These are phyloP conservation scores for Chironomus riparius DNA, from an alignment of 2,888 invertebrate species.

Conservation along the genomic window DNA sequence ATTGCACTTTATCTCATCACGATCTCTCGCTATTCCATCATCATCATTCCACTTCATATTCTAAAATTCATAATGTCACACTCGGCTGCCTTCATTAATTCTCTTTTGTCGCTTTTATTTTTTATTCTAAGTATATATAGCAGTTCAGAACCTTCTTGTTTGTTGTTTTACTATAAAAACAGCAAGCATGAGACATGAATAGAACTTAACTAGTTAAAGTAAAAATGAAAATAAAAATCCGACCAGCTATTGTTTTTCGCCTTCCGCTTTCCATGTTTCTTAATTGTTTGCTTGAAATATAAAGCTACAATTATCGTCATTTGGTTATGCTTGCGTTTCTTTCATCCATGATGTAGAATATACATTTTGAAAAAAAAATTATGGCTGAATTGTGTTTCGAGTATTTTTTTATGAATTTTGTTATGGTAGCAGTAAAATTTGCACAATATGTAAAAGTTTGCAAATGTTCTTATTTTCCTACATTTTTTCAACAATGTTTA, in stretches of 20 bases:
- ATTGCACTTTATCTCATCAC: background rate
- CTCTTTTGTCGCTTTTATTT: background rate
- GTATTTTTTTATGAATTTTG: too few species aligned
- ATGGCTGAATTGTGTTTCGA: too few species aligned
- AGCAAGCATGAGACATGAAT: background rate
- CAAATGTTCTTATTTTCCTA: too few species aligned
- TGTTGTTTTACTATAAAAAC: too few species aligned
- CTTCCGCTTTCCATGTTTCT: background rate
- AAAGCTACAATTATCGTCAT: background rate
- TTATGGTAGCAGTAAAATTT: too few species aligned
- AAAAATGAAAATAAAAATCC: background rate
- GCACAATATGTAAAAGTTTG: too few species aligned
- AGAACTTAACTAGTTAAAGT: background rate
- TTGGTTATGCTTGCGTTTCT: background rate
- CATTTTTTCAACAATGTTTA: too few species aligned
- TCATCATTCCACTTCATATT: background rate
- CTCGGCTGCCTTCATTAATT: background rate
- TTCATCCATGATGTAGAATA: too few species aligned
- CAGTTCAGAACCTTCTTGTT: too few species aligned
- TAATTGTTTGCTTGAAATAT: background rate
- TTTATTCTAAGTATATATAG: background rate
- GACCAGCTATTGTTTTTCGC: background rate
- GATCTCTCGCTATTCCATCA: background rate
- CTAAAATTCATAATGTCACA: constrained; percentile 7
- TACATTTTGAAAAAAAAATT: too few species aligned